Percentiles rank a stretch among this genome's conserved stretches.
These are phyloP conservation scores for Muscicapa comitata DNA, from an alignment of 2,797 vertebrate genomes.

Conservation along the genomic window DNA sequence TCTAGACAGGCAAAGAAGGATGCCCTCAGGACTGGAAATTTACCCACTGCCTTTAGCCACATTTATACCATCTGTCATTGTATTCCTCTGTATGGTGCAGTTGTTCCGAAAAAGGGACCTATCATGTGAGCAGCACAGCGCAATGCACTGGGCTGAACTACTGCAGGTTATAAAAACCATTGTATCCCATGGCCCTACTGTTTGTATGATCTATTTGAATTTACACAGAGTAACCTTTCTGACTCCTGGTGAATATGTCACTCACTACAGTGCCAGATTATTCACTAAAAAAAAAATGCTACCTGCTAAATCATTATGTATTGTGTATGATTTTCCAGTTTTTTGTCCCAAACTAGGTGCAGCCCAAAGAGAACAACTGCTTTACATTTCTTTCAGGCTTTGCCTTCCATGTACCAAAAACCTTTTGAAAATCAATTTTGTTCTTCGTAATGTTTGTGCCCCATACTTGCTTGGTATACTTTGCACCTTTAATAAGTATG, in stretches of 20 bases:
- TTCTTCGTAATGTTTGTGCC: neutral
- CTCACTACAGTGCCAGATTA: neutral
- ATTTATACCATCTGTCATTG: neutral
- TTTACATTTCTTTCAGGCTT: neutral
- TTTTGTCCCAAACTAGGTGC: neutral
- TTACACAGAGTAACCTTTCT: neutral
- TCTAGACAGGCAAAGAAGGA: neutral
- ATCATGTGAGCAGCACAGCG: accelerated
- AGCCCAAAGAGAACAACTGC: neutral
- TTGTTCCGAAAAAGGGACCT: neutral
- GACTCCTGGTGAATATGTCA: neutral
- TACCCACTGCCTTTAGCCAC: neutral
- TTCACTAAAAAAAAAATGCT: neutral
- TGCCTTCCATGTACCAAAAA: neutral
- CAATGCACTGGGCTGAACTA: neutral
- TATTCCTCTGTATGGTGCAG: neutral
- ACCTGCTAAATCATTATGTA: neutral
- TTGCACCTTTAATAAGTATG: neutral
- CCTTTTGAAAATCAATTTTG: neutral
- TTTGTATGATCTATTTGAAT: neutral
- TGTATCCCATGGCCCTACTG: neutral
- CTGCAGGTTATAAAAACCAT: neutral
- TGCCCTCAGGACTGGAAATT: neutral
- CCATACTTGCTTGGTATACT: neutral
- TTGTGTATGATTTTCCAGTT: neutral